Evolutionary conservation across 2,113 vertebrate species (phyloP).

Genomic region (Aleadryas rufinucha): DNA sequence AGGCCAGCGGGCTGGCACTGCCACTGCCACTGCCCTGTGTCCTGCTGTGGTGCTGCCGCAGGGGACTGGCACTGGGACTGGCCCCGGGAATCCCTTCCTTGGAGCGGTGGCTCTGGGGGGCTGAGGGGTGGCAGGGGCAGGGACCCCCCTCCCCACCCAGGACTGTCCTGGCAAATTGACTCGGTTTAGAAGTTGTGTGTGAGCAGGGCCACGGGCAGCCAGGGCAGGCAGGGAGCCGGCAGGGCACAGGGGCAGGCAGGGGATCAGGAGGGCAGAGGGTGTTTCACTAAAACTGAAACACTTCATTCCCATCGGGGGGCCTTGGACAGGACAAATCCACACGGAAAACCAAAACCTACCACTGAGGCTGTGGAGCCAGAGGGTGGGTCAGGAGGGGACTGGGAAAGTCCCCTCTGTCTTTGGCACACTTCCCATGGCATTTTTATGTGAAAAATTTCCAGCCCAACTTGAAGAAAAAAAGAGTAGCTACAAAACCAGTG

Average conservation of each 20-base stretch:
- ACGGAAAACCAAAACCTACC: neutral
- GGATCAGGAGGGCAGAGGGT: neutral
- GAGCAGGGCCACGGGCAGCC: neutral
- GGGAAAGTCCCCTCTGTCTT: neutral
- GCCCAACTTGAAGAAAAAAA: neutral
- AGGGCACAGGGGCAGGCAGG: neutral
- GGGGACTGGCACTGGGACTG: neutral
- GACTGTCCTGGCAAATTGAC: neutral
- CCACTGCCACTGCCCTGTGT: neutral
- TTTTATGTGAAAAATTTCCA: neutral
- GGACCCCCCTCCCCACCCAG: neutral
- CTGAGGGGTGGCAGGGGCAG: neutral
- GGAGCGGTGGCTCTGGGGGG: accelerated
- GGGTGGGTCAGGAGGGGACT: neutral
- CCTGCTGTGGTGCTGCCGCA: accelerated
- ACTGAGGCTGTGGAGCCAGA: neutral
- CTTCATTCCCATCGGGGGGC: neutral
- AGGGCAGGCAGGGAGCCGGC: neutral
- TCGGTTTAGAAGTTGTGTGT: neutral
- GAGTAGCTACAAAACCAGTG: neutral
- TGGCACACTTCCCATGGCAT: neutral
- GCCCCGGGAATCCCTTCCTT: neutral
- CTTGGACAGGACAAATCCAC: neutral
- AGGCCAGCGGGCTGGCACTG: neutral
- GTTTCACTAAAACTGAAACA: constrained; percentile 60